These are phyloP conservation scores for Sipha flava DNA, from an alignment of 1,140 invertebrate species.

Conservation along the genomic window DNA sequence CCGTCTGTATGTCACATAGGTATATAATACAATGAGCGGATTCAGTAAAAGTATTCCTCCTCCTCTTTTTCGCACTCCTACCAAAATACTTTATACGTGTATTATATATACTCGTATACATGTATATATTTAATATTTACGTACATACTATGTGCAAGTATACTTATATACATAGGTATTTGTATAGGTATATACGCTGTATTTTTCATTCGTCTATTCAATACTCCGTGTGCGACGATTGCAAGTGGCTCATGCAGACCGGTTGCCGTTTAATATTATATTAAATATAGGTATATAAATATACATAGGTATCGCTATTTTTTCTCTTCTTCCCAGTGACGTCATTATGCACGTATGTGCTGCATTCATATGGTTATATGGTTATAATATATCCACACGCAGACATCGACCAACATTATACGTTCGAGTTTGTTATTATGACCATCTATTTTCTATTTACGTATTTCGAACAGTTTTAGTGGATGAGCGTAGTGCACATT, in stretches of 20 bases:
- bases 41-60: conserved; percentile 21
- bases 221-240: too few relatives aligned
- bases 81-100: too few relatives aligned
- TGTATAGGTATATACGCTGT: too few relatives aligned
- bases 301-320: background rate
- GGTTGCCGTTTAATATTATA: background rate
- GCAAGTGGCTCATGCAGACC: background rate
- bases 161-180: too few relatives aligned
- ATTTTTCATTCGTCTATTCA: too few relatives aligned
- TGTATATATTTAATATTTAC: too few relatives aligned
- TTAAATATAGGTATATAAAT: background rate
- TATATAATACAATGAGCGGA: background rate
- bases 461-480: too few relatives aligned
- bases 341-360: background rate
- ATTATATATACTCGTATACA: background rate
- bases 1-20: too few relatives aligned
- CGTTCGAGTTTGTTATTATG: too few relatives aligned
- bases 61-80: background rate
- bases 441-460: too few relatives aligned
- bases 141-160: background rate
- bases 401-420: background rate
- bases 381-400: background rate
- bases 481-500: too few relatives aligned
- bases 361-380: background rate
- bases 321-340: background rate